A percentile compares a stretch with the other conserved stretches of the same genome.
These are phyloP conservation scores for Drosophila prolongata DNA, from an alignment of 2,888 invertebrate genomes.

Conservation along the genomic window DNA sequence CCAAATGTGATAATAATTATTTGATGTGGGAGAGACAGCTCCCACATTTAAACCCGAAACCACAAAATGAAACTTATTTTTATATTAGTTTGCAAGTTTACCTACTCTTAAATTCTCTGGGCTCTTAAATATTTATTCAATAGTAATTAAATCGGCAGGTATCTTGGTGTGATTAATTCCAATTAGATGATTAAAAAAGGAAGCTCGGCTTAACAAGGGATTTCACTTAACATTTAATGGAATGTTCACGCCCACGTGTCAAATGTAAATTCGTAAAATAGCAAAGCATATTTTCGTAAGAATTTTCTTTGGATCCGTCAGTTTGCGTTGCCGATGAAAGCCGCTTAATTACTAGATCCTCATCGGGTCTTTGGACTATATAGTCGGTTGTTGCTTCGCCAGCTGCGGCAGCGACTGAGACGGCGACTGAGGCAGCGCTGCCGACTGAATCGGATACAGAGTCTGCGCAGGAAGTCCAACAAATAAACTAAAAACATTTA, in stretches of 20 bases:
- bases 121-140: not conserved
- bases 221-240: not conserved
- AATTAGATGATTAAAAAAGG: too few relatives aligned
- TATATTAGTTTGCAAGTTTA: too few relatives aligned
- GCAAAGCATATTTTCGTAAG: not conserved
- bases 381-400: conserved; percentile 9
- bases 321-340: not conserved
- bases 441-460: conserved; percentile 13
- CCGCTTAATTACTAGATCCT: conserved; percentile 4
- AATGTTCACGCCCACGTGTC: not conserved
- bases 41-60: too few relatives aligned
- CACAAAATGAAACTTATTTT: too few relatives aligned
- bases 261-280: not conserved
- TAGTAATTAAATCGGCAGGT: not conserved
- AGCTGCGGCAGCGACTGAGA: not conserved
- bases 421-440: conserved; percentile 15
- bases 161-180: not conserved
- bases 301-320: not conserved
- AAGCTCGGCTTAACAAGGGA: not conserved
- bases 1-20: not conserved
- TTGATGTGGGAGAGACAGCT: too few relatives aligned
- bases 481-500: conserved; percentile 28
- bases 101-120: too few relatives aligned
- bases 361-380: not conserved
- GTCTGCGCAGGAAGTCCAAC: conserved; percentile 25